Evolutionary conservation across 2,797 vertebrate genomes (phyloP), one percentile per base, ranked within the genome.

Genomic region (Philypnodon macrostomus): DNA sequence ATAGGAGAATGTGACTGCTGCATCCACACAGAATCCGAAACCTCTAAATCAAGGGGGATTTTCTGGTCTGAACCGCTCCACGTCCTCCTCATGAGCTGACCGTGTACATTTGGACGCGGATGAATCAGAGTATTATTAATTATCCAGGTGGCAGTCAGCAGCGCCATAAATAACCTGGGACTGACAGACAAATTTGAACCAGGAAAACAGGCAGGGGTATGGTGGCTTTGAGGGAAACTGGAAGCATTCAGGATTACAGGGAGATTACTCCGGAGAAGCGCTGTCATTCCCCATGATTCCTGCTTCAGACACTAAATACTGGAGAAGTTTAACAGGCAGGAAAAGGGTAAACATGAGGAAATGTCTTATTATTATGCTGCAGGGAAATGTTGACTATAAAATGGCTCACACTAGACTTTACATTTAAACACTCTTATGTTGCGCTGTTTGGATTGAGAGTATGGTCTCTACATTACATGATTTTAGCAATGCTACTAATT

Each of bases 61-160:
- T 67, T 76, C 67, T 36, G 40, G 37, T 69, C 63, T 58, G 68
- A 72, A 67, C 64, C 53, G 55, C 5, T 54, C 71, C 61, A 50
- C 65, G 50, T 77, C 63, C 71, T 63, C 51, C 69, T 58, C 62
- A 67, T 53, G 62, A 62, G 63, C 52, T 60, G 57, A 62, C 68
- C 62, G 35, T 65, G 72, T 76, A 63, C 71, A 56, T 76, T 83
- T 84, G 79, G 79, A 85, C 67, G 29, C 47, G 63, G 75, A 87
- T 87, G 81, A 87, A 85, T 87, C 83, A 77, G 70, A 61, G 73
- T 70, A 70, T 85, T 87, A 88, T 86, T 85, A 89, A 88, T 88
- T 83, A 83, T 68, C 61, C 67, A n/a, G 56, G 78, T 49, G 36
- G 42, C 79, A 67, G 64, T 70, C 48, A 69, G 47, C 3, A 33